phyloP scores from a whole-genome alignment of 1,140 invertebrate genomes.

The Drosophila subpulchrella region DNA sequence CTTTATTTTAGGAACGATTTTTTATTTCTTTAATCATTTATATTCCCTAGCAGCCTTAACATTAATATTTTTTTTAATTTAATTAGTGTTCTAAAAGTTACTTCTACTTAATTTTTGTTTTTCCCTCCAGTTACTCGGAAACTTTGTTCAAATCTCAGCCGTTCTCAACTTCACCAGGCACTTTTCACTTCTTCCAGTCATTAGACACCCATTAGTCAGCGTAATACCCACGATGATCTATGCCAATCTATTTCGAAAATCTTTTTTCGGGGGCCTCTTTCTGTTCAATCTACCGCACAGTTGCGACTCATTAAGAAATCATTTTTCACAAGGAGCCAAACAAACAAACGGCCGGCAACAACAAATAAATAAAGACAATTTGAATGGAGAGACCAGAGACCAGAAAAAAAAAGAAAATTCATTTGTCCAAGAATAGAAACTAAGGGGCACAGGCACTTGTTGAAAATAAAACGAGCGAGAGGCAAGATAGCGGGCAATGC shows the following conservation, averaged over 20 bases:
- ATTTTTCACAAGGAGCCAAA: slow-evolving; percentile 50
- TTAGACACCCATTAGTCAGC: slow-evolving; percentile 43
- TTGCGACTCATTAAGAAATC: slow-evolving; percentile 61
- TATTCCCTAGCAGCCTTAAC: neutral
- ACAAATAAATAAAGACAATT: slow-evolving; percentile 44
- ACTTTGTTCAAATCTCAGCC: neutral
- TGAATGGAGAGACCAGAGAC: slow-evolving; percentile 21
- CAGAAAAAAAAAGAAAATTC: neutral
- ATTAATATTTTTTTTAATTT: too few species aligned
- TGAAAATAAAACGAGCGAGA: slow-evolving; percentile 3
- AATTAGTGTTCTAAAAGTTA: too few species aligned
- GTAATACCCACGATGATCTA: slow-evolving; percentile 35
- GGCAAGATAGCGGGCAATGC: slow-evolving; percentile 1
- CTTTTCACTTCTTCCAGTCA: slow-evolving; percentile 35
- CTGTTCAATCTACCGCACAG: slow-evolving; percentile 31
- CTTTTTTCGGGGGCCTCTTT: neutral
- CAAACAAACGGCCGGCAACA: slow-evolving; percentile 26
- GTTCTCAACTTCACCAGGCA: neutral
- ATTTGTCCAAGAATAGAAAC: slow-evolving; percentile 29
- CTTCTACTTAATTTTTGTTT: neutral
- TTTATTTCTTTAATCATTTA: neutral
- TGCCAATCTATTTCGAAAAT: slow-evolving; percentile 25
- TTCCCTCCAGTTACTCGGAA: neutral
- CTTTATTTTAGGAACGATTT: neutral
- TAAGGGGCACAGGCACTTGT: slow-evolving; percentile 24